Evolutionary conservation across 2,888 invertebrate species (phyloP).

Genomic region (Drosophila emarginata): DNA sequence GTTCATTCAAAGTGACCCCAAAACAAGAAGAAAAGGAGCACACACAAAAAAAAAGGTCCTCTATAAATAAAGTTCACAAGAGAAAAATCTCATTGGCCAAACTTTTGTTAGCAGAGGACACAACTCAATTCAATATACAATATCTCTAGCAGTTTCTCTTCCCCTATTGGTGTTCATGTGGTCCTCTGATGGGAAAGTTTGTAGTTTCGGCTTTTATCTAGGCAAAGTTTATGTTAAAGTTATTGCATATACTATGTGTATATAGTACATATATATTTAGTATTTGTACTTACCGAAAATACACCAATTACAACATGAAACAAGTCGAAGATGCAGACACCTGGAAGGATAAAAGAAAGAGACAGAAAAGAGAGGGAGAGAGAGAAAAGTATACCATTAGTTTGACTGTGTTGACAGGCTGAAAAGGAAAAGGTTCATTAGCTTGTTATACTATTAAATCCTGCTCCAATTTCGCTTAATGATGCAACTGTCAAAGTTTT

Average conservation of each 20-base stretch:
- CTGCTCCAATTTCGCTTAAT: conserved; percentile 45
- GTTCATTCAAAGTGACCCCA: conserved; percentile 10
- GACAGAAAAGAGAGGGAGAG: background rate
- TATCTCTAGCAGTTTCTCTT: background rate
- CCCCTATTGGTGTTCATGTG: background rate
- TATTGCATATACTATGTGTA: conserved; percentile 16
- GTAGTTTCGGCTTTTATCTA: conserved; percentile 2
- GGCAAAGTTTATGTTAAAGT: background rate
- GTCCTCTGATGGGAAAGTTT: conserved; percentile 1
- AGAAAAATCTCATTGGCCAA: background rate
- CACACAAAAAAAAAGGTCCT: background rate
- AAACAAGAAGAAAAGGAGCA: background rate
- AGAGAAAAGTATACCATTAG: conserved; percentile 28
- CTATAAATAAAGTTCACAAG: conserved; percentile 4
- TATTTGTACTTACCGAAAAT: conserved; percentile 64
- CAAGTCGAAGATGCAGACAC: conserved; percentile 65
- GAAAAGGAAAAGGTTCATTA: conserved; percentile 18
- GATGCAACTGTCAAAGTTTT: conserved; percentile 65
- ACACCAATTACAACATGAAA: conserved; percentile 74
- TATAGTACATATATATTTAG: background rate
- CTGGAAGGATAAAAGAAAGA: conserved; percentile 45
- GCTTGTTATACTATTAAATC: background rate
- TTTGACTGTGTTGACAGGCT: conserved; percentile 30
- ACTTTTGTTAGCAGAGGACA: conserved; percentile 16
- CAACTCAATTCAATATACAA: conserved; percentile 26